A percentile compares a stretch with the other conserved stretches of the same genome.
Evolutionary conservation across 2,888 invertebrate genomes (phyloP).

Genomic region (Pterobdella sp.): DNA sequence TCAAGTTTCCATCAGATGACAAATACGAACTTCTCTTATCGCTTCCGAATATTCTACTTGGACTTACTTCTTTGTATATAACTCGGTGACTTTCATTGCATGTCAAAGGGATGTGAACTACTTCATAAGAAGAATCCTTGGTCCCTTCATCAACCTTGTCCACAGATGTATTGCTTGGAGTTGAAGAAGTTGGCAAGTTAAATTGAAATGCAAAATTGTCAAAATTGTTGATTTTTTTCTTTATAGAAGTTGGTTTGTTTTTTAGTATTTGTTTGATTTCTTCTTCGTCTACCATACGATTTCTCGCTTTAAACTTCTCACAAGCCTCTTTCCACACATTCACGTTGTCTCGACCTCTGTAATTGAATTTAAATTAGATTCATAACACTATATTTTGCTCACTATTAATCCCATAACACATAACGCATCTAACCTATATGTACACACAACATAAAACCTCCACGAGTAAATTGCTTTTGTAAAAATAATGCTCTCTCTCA

Average conservation of each 20-base stretch:
- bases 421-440: no score
- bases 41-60: background rate
- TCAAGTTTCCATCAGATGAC: background rate
- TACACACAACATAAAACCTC: no score
- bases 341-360: background rate
- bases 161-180: background rate
- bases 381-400: no score
- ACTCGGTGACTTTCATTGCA: background rate
- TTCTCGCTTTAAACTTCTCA: background rate
- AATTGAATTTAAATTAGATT: background rate
- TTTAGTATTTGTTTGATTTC: background rate
- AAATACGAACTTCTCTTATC: background rate
- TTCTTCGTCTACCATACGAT: background rate
- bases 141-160: background rate
- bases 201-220: background rate
- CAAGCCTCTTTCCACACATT: slow-evolving; percentile 1
- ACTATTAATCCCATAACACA: no score
- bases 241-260: background rate
- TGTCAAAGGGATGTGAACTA: background rate
- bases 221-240: background rate
- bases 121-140: background rate
- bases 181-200: background rate
- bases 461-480: no score
- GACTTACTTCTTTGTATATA: background rate
- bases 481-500: no score